Evolutionary conservation across 2,888 invertebrate genomes (phyloP), one percentile per base, ranked within the genome.

Genomic region (Agonum fuliginosum): DNA sequence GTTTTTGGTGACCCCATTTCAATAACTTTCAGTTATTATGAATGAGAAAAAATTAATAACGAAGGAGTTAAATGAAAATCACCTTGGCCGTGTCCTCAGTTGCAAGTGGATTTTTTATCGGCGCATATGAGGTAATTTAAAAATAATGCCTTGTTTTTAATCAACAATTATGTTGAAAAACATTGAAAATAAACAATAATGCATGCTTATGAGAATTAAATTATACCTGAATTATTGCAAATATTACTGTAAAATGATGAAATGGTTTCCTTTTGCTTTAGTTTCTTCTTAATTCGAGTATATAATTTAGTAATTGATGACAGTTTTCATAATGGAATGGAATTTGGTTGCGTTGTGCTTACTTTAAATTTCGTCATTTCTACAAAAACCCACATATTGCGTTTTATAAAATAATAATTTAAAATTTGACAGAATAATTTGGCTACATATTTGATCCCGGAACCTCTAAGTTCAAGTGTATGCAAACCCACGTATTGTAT

Each of bases 401-500:
- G 30, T 30, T 30, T 17, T 17, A 17, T 14, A 62, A 54, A 54
- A 54, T 17, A 27, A 54, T 54, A 22, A 24, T 62, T 30, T 62
- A 30, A 27, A 22, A 14, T 12, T 12, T 58, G 58, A 51, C 51
- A 51, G 2, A 5, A 17, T 58, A 30, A 62, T 62, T 62, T 30
- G 54, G 46, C 17, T 6, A 46, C 14, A 46, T 17, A 51, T 62
- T 62, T 62, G 58, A 62, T 62, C 58, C 58, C 58, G 58, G 58
- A 62, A 3, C 46, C 5, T 62, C 3, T 30, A 8, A 8, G 58
- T 20, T 62, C 58, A 62, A 62, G 58, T 30, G 14, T 62, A 30
- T 62, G 3, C 30, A 30, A 0, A 30, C 58, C 58, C 27, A 54
- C 54, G 14, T 30, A 30, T 30, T 5, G 30, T 30, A 30, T 30